These are phyloP conservation scores for Calcarius ornatus DNA, from an alignment of 2,113 vertebrate genomes.

Conservation along the genomic window DNA sequence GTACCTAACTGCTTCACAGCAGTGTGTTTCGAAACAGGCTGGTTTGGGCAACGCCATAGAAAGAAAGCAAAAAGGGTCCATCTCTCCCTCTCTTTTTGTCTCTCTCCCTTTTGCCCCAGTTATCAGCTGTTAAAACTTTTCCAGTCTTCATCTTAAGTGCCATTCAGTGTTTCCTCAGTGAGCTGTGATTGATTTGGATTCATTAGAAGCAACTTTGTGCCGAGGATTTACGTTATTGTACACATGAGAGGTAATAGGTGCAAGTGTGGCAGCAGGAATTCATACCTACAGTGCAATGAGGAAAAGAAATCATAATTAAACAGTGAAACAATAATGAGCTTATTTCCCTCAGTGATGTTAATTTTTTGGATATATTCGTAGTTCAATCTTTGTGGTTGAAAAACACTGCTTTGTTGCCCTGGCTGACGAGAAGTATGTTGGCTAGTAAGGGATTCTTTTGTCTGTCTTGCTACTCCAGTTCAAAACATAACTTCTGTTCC, in stretches of 20 bases:
- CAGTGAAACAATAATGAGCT: background rate
- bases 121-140: background rate
- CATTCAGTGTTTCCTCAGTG: background rate
- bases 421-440: background rate
- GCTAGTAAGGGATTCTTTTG: background rate
- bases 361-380: background rate
- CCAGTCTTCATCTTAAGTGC: background rate
- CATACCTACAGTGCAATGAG: background rate
- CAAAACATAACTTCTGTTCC: background rate
- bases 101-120: background rate
- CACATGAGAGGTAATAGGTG: background rate
- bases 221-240: background rate
- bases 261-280: background rate
- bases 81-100: background rate
- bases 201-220: background rate
- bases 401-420: background rate
- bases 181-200: background rate
- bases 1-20: background rate
- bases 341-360: background rate
- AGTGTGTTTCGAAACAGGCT: background rate
- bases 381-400: background rate
- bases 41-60: background rate
- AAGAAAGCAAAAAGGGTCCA: background rate
- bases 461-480: background rate
- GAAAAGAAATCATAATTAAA: background rate